These are phyloP conservation scores for Horisme vitalbata DNA, from an alignment of 2,888 invertebrate species.

Conservation along the genomic window DNA sequence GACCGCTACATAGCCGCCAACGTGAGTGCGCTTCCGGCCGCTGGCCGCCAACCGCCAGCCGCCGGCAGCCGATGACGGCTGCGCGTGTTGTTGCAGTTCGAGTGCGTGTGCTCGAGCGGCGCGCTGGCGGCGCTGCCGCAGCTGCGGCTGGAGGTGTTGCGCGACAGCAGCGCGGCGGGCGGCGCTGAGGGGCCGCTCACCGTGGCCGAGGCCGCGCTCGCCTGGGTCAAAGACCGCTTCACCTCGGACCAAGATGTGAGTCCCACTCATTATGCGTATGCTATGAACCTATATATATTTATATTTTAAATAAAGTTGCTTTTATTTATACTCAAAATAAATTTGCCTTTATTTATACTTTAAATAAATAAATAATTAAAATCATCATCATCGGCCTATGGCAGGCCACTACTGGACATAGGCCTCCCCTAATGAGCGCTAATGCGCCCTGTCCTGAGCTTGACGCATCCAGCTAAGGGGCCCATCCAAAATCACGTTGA, in stretches of 20 bases:
- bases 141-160: conserved; percentile 88
- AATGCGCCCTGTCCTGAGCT: too few relatives aligned
- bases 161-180: conserved; percentile 87
- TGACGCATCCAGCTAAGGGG: too few relatives aligned
- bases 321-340: too few relatives aligned
- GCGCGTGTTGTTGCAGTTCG: conserved; percentile 74
- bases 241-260: conserved; percentile 36
- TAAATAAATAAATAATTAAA: too few relatives aligned
- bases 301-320: too few relatives aligned
- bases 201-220: conserved; percentile 84
- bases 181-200: conserved; percentile 80
- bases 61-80: neutral
- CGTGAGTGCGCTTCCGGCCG: conserved; percentile 64
- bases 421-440: too few relatives aligned
- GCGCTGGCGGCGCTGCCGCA: conserved; percentile 86
- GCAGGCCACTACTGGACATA: too few relatives aligned
- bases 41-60: neutral
- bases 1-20: conserved; percentile 87
- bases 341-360: too few relatives aligned
- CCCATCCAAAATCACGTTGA: too few relatives aligned
- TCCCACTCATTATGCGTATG: too few relatives aligned
- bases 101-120: conserved; percentile 84
- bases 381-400: too few relatives aligned
- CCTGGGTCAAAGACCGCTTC: conserved; percentile 80
- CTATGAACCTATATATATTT: too few relatives aligned